Evolutionary conservation across 2,113 vertebrate genomes (phyloP).

Genomic region (Poeciliopsis retropinna): DNA sequence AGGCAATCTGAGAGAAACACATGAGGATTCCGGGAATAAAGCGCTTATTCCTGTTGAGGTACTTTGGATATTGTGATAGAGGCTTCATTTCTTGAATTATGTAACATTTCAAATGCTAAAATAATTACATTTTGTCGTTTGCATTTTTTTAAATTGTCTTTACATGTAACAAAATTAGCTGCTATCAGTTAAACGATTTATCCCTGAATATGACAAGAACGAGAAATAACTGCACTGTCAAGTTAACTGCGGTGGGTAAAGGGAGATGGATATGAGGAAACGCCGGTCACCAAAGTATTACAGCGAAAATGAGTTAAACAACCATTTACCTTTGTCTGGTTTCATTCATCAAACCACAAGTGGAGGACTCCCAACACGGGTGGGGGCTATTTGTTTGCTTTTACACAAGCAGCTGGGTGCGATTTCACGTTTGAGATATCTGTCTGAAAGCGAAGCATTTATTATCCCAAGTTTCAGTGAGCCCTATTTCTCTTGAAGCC

Average conservation of each 20-base stretch:
- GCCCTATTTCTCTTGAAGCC: slow-evolving; percentile 82
- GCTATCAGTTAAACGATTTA: slow-evolving; percentile 34
- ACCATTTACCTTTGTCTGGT: slow-evolving; percentile 95
- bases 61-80: slow-evolving; percentile 26
- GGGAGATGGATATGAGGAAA: slow-evolving; percentile 76
- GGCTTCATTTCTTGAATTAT: slow-evolving; percentile 37
- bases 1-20: slow-evolving; percentile 49
- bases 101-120: slow-evolving; percentile 46
- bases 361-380: slow-evolving; percentile 88
- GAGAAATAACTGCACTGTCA: slow-evolving; percentile 45
- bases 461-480: slow-evolving; percentile 87
- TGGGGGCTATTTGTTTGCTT: slow-evolving; percentile 94
- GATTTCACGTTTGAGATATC: slow-evolving; percentile 98
- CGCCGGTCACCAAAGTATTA: slow-evolving; percentile 85
- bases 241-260: slow-evolving; percentile 62
- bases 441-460: slow-evolving; percentile 97
- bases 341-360: slow-evolving; percentile 96
- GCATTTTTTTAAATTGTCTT: neutral
- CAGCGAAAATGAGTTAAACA: slow-evolving; percentile 94
- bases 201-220: neutral
- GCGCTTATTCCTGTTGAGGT: slow-evolving; percentile 41
- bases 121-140: slow-evolving; percentile 18
- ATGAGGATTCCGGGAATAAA: slow-evolving; percentile 39
- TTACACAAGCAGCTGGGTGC: slow-evolving; percentile 95
- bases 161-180: neutral